Base-by-base conservation (phyloP, 1,140 invertebrate genomes). In the Leguminivora glycinivorella region DNA sequence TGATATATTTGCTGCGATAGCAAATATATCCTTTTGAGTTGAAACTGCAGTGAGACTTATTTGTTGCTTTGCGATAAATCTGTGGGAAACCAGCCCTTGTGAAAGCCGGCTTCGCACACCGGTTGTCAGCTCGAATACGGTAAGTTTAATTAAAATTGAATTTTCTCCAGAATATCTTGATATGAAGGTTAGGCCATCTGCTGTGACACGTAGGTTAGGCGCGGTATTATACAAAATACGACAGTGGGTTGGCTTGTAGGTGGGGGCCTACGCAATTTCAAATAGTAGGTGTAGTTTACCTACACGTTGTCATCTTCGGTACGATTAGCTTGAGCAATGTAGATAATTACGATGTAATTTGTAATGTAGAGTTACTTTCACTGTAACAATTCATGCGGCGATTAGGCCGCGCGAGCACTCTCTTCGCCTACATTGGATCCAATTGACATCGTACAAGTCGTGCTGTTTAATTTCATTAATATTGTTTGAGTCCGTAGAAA, bases 221-320 rank as follows among this genome's bases (percentile, higher is more conserved):
- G 76, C 40, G n/a, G 77, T 78, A 83, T 82, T 84, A 79, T 82
- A 77, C 74, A 87, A 87, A 85, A 83, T 84, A 85, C 76, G 75
- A 72, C 75, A 81, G 87, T 89, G 85, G 88, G 88, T 76, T 79
- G 82, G 70, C 25, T 75, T 77, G 86, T 88, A 83, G 84, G 86
- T 85, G 83, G 82, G 71, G 52, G 74, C 87, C 87, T 84, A 89
- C 85, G 85, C 88, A 79, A 74, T 77, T 75, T 75, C 68, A 78
- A 83, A 80, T 84, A 77, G 87, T 89, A 82, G 83, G 85, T 86
- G 84, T 87, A 84, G 79, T 83, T 86, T 76, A 78, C 76, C 77
- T 63, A 63, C 58, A 80, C 75, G 73, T 78, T 75, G 77, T 81
- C 83, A 74, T 88, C 80, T 82, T 83, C 77, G 73, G 81, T 82